These are phyloP conservation scores for Choristoneura fumiferana DNA, from an alignment of 1,140 invertebrate genomes.

Conservation along the genomic window DNA sequence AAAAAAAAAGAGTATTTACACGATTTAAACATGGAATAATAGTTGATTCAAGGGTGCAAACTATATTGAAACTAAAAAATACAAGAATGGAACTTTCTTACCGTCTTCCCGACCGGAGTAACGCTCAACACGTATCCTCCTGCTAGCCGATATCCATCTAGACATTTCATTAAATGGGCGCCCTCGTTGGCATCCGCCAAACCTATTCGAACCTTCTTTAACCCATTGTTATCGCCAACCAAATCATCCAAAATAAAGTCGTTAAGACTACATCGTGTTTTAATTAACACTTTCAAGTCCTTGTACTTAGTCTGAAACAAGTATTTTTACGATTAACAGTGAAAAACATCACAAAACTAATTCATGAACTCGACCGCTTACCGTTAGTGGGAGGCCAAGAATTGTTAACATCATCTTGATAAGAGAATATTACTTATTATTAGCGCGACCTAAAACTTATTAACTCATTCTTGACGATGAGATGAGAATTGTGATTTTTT, in stretches of 20 bases:
- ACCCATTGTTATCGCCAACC: conserved; percentile 38
- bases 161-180: conserved; percentile 46
- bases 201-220: conserved; percentile 58
- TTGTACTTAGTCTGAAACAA: conserved; percentile 56
- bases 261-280: conserved; percentile 51
- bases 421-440: background rate
- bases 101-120: conserved; percentile 47
- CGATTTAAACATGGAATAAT: no score
- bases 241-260: conserved; percentile 64
- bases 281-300: conserved; percentile 55
- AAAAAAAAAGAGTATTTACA: background rate
- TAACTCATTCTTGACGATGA: no score
- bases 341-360: conserved; percentile 18
- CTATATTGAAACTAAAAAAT: no score
- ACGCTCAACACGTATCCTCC: conserved; percentile 47
- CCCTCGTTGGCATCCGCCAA: conserved; percentile 53
- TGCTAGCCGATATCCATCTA: conserved; percentile 49
- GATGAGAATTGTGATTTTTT: no score
- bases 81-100: no score
- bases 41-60: no score
- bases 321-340: no score
- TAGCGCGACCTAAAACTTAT: no score
- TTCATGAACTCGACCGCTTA: conserved; percentile 27
- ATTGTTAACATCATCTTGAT: conserved; percentile 60
- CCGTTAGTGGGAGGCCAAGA: conserved; percentile 45